Evolutionary conservation across 2,113 vertebrate genomes (phyloP).

Genomic region (Clarias macrocephalus): DNA sequence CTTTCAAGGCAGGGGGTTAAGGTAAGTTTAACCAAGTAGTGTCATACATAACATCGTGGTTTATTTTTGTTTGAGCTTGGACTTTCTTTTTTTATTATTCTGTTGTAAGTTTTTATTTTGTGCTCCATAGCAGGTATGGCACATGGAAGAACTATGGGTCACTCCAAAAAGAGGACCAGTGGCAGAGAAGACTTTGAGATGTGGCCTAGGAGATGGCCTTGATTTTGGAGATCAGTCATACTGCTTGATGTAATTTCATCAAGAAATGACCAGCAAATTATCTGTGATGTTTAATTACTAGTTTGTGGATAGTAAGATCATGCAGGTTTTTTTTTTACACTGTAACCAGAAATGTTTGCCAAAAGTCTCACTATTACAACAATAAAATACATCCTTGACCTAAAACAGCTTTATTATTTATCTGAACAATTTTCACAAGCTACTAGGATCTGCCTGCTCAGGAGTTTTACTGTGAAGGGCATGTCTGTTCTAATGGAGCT

Average conservation of each 20-base stretch:
- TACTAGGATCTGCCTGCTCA: background rate
- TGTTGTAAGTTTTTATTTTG: background rate
- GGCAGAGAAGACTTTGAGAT: background rate
- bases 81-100: background rate
- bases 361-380: background rate
- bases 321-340: background rate
- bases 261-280: background rate
- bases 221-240: background rate
- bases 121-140: background rate
- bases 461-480: background rate
- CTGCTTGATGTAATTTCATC: background rate
- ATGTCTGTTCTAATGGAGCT: slow-evolving; percentile 50
- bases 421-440: background rate
- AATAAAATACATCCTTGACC: background rate
- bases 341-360: background rate
- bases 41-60: background rate
- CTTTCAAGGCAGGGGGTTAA: background rate
- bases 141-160: slow-evolving; percentile 9
- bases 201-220: no score
- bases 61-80: background rate
- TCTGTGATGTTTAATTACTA: background rate
- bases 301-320: background rate
- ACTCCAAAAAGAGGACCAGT: background rate
- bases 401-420: background rate
- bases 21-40: background rate